Evolutionary conservation across 2,888 invertebrate species (phyloP).

Genomic region (Melanotus villosus): DNA sequence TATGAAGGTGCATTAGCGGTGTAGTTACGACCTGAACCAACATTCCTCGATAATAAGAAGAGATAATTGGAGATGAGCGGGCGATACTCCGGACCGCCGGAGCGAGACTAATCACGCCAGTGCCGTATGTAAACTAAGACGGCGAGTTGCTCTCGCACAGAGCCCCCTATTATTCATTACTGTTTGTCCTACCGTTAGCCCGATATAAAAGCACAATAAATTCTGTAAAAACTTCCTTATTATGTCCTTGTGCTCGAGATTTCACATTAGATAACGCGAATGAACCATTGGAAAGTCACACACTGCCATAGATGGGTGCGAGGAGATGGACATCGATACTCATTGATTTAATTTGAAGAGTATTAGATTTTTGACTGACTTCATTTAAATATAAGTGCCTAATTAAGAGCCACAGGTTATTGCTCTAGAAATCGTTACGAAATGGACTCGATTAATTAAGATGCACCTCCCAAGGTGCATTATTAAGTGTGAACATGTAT

Average conservation of each 20-base stretch:
- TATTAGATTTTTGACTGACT: too few species aligned
- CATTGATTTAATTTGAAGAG: conserved; percentile 16
- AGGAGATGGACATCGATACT: conserved; percentile 7
- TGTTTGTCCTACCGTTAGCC: conserved; percentile 41
- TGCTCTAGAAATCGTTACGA: too few species aligned
- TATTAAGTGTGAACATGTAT: too few species aligned
- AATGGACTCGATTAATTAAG: too few species aligned
- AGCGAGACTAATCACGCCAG: conserved; percentile 46
- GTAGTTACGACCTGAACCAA: conserved; percentile 28
- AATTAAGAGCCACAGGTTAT: too few species aligned
- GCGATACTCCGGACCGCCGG: conserved; percentile 39
- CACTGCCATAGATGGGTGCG: conserved; percentile 18
- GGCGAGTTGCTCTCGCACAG: conserved; percentile 19
- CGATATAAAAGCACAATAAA: conserved; percentile 38
- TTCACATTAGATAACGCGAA: conserved; percentile 30
- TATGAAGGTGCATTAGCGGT: conserved; percentile 5
- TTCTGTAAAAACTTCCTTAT: conserved; percentile 39
- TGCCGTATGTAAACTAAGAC: conserved; percentile 45
- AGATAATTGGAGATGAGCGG: conserved; percentile 47
- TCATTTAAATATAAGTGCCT: too few species aligned
- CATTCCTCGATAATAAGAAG: conserved; percentile 46
- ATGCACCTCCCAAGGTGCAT: too few species aligned
- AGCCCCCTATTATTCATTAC: conserved; percentile 42
- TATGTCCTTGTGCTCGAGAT: conserved; percentile 39
- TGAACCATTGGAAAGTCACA: conserved; percentile 34